These are phyloP conservation scores for Gouania willdenowi DNA, from an alignment of 2,797 vertebrate genomes.

Conservation along the genomic window DNA sequence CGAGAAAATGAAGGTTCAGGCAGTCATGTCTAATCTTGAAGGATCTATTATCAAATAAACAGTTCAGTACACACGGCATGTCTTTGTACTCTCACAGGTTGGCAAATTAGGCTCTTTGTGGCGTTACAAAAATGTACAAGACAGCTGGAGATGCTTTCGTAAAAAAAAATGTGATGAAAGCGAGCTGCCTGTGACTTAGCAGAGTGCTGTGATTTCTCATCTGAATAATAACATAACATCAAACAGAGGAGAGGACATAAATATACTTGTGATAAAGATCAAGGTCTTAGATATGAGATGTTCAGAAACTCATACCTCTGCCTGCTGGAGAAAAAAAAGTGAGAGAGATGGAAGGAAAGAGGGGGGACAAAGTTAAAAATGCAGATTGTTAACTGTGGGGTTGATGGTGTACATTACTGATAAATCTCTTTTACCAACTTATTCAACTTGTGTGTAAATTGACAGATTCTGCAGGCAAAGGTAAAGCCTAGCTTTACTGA, in stretches of 20 bases:
- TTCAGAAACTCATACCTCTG: background rate
- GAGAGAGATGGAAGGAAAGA: background rate
- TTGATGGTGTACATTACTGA: too few species aligned
- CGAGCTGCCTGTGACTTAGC: background rate
- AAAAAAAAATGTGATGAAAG: background rate
- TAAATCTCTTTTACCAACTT: too few species aligned
- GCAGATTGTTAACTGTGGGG: too few species aligned
- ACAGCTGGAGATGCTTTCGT: background rate
- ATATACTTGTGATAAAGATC: background rate
- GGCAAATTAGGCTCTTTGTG: constrained; percentile 3
- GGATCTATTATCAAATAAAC: constrained; percentile 9
- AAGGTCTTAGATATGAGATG: background rate
- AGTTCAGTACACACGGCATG: background rate
- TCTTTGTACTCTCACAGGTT: background rate
- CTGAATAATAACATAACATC: background rate
- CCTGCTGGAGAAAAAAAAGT: background rate
- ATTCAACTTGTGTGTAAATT: too few species aligned
- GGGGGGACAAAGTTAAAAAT: too few species aligned
- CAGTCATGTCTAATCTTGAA: constrained; percentile 11
- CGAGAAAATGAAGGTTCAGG: constrained; percentile 6
- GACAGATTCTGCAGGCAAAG: too few species aligned
- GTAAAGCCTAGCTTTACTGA: too few species aligned
- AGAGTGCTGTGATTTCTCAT: background rate
- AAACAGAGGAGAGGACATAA: background rate
- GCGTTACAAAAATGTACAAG: background rate